These are phyloP conservation scores for Hypolimnas misippus DNA, from an alignment of 2,888 invertebrate species.

Conservation along the genomic window DNA sequence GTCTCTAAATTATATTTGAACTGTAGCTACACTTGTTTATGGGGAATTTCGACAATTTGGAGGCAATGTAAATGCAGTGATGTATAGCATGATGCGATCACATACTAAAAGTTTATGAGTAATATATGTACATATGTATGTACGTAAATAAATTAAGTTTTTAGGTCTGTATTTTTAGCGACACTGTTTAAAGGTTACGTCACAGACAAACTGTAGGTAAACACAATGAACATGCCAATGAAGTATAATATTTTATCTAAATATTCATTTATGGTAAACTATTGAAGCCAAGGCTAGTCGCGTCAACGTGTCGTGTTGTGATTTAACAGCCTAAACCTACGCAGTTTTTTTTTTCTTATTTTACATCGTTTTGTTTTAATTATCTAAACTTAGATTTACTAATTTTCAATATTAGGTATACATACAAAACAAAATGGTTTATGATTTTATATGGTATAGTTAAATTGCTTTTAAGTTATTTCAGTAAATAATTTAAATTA, in stretches of 20 bases:
- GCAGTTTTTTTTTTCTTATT: not conserved
- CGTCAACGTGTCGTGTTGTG: constrained; percentile 15
- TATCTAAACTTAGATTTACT: not conserved
- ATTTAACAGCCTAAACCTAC: constrained; percentile 14
- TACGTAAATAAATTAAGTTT: too few species aligned
- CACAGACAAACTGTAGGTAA: not conserved
- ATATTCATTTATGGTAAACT: constrained; percentile 65
- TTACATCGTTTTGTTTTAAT: not conserved
- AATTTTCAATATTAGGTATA: not conserved
- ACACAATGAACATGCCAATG: constrained; percentile 7
- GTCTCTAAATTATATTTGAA: too few species aligned
- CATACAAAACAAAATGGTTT: too few species aligned
- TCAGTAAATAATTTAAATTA: too few species aligned
- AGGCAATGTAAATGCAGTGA: too few species aligned
- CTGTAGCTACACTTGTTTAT: too few species aligned
- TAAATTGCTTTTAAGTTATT: too few species aligned
- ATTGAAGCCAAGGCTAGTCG: constrained; percentile 38
- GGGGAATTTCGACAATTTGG: too few species aligned
- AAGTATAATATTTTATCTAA: constrained; percentile 47
- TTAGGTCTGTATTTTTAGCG: not conserved
- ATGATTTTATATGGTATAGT: too few species aligned
- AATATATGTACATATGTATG: too few species aligned
- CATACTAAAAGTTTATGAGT: too few species aligned
- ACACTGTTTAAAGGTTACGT: not conserved
- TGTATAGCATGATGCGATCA: too few species aligned